These are phyloP conservation scores for Anadara kagoshimensis DNA, from an alignment of 1,140 invertebrate genomes.

Conservation along the genomic window DNA sequence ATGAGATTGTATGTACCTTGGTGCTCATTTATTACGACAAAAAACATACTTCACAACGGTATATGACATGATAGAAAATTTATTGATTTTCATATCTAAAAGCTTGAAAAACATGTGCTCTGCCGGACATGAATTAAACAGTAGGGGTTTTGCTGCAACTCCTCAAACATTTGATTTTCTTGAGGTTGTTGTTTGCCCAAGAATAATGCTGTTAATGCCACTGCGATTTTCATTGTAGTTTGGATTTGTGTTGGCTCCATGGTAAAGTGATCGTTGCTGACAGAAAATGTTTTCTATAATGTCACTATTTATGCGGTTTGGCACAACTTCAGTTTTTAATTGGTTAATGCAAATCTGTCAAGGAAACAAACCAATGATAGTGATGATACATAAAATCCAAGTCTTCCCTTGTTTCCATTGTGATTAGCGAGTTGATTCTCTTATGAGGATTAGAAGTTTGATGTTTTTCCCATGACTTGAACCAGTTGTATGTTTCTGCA, in stretches of 20 bases:
- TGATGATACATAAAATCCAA: conserved; percentile 21
- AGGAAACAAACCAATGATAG: conserved; percentile 18
- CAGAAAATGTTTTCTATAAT: conserved; percentile 26
- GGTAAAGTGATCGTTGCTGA: conserved; percentile 22
- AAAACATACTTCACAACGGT: no score
- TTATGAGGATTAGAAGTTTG: neutral
- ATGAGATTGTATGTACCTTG: no score
- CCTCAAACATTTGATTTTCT: conserved; percentile 25
- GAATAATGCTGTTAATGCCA: conserved; percentile 25
- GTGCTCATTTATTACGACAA: no score
- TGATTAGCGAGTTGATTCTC: neutral
- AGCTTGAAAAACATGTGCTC: no score
- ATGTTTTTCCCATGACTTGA: no score
- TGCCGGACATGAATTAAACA: no score
- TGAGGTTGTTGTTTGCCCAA: conserved; percentile 29
- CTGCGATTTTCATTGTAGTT: conserved; percentile 25
- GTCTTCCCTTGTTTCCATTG: conserved; percentile 33
- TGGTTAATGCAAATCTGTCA: conserved; percentile 2
- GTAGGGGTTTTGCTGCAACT: neutral
- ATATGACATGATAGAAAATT: no score
- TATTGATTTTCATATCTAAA: no score
- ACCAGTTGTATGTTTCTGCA: no score
- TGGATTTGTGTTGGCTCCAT: conserved; percentile 25
- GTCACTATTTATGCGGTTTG: no score
- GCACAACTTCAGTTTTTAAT: no score